Percentiles rank a stretch among this genome's conserved stretches.
Conservation (phyloP, 2,888 invertebrate species). For the Diaphora mendica region DNA sequence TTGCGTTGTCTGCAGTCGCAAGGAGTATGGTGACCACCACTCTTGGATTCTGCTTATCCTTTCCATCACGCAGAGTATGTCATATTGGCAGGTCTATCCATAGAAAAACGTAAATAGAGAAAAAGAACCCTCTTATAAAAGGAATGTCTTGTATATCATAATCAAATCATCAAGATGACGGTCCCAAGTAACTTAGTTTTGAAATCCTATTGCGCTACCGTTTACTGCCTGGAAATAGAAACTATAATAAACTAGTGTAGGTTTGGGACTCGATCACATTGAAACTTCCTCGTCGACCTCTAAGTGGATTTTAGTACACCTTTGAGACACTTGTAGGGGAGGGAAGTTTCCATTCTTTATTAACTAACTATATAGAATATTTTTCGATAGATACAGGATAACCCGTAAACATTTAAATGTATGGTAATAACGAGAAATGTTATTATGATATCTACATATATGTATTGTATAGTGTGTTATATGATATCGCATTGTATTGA, state of each 20-base stretch:
- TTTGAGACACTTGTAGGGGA: neutral
- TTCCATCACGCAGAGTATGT: too few species aligned
- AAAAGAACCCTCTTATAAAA: neutral
- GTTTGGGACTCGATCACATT: slow-evolving; percentile 1
- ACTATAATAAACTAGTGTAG: slow-evolving; percentile 2
- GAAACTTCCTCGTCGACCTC: slow-evolving; percentile 8
- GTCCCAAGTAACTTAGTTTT: neutral
- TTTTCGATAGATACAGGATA: neutral
- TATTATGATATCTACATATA: too few species aligned
- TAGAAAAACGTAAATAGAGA: neutral
- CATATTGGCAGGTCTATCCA: too few species aligned
- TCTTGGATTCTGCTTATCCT: too few species aligned
- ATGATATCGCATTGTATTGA: too few species aligned
- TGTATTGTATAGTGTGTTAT: too few species aligned
- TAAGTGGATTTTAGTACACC: slow-evolving; percentile 12
- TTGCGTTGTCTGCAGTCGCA: too few species aligned
- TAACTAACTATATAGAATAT: neutral
- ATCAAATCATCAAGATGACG: neutral
- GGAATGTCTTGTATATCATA: neutral
- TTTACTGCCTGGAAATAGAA: slow-evolving; percentile 6
- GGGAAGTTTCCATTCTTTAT: slow-evolving; percentile 10
- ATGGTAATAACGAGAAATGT: neutral
- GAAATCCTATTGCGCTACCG: neutral
- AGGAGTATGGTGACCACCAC: too few species aligned
- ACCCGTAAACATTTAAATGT: neutral